These are phyloP conservation scores for Alitta virens DNA, from an alignment of 2,888 invertebrate species.

Conservation along the genomic window DNA sequence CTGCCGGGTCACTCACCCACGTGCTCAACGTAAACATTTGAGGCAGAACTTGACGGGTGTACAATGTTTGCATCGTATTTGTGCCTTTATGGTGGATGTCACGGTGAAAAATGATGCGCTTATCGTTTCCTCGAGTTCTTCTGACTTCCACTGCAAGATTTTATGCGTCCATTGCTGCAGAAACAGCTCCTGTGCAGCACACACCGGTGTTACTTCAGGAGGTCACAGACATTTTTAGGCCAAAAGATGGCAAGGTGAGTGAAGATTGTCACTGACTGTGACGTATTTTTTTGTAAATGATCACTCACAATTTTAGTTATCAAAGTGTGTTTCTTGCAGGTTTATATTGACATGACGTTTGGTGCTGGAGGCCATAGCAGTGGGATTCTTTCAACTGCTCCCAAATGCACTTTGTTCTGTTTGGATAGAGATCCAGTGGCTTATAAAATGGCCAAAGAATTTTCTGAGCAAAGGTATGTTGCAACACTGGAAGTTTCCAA, in stretches of 20 bases:
- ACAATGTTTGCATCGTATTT: too few species aligned
- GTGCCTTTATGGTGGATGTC: too few species aligned
- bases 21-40: too few species aligned
- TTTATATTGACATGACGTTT: constrained; percentile 86
- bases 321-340: too few species aligned
- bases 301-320: neutral
- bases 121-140: too few species aligned
- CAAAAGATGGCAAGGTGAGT: constrained; percentile 16
- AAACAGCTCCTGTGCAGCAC: neutral
- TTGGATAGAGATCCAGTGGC: constrained; percentile 87
- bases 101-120: too few species aligned
- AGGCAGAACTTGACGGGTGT: too few species aligned
- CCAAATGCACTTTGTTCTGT: constrained; percentile 71
- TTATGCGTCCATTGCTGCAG: too few species aligned
- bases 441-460: constrained; percentile 66
- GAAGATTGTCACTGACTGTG: neutral
- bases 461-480: constrained; percentile 55
- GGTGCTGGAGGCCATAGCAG: constrained; percentile 89
- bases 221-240: constrained; percentile 15
- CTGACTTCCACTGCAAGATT: too few species aligned
- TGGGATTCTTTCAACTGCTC: constrained; percentile 68
- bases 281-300: neutral
- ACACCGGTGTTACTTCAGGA: constrained; percentile 15
- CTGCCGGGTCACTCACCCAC: too few species aligned
- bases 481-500: too few species aligned